These are phyloP conservation scores for Aphelenchoides bicaudatus DNA, from an alignment of 2,888 invertebrate genomes.

Conservation along the genomic window DNA sequence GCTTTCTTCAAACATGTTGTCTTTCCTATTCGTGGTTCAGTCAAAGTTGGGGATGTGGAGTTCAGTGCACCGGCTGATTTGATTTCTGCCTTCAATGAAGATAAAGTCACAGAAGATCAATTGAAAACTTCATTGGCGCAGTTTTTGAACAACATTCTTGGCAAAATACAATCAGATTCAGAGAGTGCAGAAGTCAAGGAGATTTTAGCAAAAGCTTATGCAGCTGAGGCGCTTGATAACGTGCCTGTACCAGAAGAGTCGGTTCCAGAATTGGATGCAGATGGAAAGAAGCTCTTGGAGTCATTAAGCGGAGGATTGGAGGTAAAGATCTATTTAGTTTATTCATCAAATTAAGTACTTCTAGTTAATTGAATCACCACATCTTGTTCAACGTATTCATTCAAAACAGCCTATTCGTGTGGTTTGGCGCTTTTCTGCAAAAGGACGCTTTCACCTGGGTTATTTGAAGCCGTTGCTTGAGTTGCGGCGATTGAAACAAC, in stretches of 20 bases:
- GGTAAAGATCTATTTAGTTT: background rate
- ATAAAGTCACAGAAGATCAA: constrained; percentile 28
- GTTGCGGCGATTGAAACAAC: constrained; percentile 24
- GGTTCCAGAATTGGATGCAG: constrained; percentile 12
- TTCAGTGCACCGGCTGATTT: constrained; percentile 37
- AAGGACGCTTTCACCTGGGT: constrained; percentile 36
- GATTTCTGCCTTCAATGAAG: constrained; percentile 35
- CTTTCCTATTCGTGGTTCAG: constrained; percentile 70
- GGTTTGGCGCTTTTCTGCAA: constrained; percentile 35
- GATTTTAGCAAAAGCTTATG: constrained; percentile 32
- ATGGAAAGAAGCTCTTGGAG: background rate
- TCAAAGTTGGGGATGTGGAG: constrained; percentile 10
- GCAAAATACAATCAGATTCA: constrained; percentile 29
- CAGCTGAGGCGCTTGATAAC: too few relatives aligned
- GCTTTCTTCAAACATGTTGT: constrained; percentile 90
- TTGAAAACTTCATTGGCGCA: constrained; percentile 40
- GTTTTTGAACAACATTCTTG: constrained; percentile 48
- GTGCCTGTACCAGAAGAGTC: constrained; percentile 1
- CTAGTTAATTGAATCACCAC: constrained; percentile 20
- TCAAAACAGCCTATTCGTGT: constrained; percentile 23
- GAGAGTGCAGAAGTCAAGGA: constrained; percentile 27
- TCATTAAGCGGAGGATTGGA: background rate
- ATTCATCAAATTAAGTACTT: background rate
- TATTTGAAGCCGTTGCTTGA: constrained; percentile 32
- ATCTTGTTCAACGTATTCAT: constrained; percentile 11